Evolutionary conservation across 2,888 invertebrate species (phyloP).

Genomic region (Erannis defoliaria): DNA sequence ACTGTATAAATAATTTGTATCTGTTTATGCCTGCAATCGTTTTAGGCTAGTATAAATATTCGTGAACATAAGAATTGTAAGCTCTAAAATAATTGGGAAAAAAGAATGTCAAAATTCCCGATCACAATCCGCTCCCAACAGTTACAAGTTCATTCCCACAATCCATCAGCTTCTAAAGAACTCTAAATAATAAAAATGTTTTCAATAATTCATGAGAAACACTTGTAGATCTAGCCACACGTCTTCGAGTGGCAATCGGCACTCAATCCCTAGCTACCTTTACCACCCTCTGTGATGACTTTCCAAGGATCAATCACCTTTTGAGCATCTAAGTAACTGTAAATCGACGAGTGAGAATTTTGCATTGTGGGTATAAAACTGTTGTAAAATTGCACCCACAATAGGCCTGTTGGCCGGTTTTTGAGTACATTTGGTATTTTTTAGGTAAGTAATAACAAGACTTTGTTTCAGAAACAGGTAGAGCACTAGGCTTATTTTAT

Average conservation of each 20-base stretch:
- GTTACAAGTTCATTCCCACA: constrained; percentile 4
- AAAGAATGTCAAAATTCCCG: neutral
- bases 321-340: constrained; percentile 21
- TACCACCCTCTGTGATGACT: constrained; percentile 20
- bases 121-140: neutral
- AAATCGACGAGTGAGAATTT: constrained; percentile 19
- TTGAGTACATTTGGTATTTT: too few species aligned
- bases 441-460: too few species aligned
- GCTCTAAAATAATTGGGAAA: neutral
- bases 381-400: neutral
- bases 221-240: constrained; percentile 32
- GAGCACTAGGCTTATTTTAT: too few species aligned
- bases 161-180: neutral
- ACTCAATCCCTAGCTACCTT: neutral
- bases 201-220: constrained; percentile 39
- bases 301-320: constrained; percentile 4
- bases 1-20: too few species aligned
- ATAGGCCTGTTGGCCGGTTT: neutral
- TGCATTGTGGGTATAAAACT: constrained; percentile 2
- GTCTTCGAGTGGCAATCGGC: constrained; percentile 24
- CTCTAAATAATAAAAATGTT: constrained; percentile 22
- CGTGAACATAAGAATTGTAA: too few species aligned
- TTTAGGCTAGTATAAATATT: too few species aligned
- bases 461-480: too few species aligned
- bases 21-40: too few species aligned